Evolutionary conservation across 2,888 invertebrate species (phyloP), one percentile per base, ranked within the genome.

Genomic region (Callyntrura sp.): DNA sequence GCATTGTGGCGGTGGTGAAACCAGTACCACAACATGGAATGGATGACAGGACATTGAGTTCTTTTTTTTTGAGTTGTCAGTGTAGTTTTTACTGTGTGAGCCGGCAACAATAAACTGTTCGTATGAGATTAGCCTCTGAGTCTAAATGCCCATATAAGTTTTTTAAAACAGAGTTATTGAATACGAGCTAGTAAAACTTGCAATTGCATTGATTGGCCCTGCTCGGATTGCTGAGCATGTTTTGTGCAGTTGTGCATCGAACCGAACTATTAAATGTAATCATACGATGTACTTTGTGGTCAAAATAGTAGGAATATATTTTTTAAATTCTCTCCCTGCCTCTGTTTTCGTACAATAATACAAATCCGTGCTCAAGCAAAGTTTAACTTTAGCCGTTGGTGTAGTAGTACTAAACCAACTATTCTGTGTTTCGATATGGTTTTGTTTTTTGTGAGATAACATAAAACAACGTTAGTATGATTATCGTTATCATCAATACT

Each of bases 51-150:
- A 1, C 23, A 25, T 70, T 35, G 43, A 35, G 43, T 70, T 35
- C n/a, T 4, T 20, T n/a, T 14, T 70, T 5, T n/a, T n/a, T n/a
- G n/a, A n/a, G n/a, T n/a, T n/a, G n/a, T n/a, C 20, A 43, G n/a
- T n/a, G 43, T 11, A n/a, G n/a, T 43, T 9, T 17, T 20, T 25
- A 8, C 25, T 62, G 62, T 17, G 6, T 25, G 14, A 25, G 17
- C 65, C 65, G 65, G 65, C 65, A 65, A 65, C 70, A 70, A 70
- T 43, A 43, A 11, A 70, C n/a, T 70, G 28, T 70, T 62, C 25
- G 62, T 11, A 62, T 25, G 45, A 62, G 25, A 57, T 62, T 25
- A 1, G 62, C 11, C 5, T 45, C 45, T 11, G n/a, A 70, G 43
- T 8, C n/a, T 14, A 35, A 14, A 70, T 11, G 70, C n/a, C 35